Conservation (phyloP, 2,888 invertebrate species). For the Tetranychus piercei region DNA sequence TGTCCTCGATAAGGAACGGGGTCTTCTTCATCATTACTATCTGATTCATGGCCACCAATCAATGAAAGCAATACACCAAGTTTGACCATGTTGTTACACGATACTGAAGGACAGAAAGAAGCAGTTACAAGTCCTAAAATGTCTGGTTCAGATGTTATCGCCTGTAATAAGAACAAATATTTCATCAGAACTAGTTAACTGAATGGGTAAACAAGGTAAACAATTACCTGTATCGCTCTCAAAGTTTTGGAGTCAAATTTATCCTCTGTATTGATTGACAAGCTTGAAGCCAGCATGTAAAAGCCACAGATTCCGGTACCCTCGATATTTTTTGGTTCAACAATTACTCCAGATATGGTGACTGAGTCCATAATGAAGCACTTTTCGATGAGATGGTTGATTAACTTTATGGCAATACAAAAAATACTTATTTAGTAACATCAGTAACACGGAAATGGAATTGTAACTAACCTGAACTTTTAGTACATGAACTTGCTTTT, state of each 20-base stretch:
- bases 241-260: background rate
- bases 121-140: background rate
- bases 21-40: background rate
- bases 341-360: background rate
- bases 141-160: background rate
- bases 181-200: background rate
- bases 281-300: background rate
- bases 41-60: constrained; percentile 7
- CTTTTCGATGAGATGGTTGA: constrained; percentile 3
- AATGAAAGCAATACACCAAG: constrained; percentile 4
- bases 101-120: background rate
- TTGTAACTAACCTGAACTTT: background rate
- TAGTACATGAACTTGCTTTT: background rate
- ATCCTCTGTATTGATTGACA: background rate
- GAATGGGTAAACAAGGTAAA: background rate
- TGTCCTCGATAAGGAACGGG: background rate
- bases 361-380: background rate
- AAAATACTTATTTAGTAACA: background rate
- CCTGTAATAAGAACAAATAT: background rate
- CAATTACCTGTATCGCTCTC: background rate
- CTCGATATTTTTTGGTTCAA: background rate
- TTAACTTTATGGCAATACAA: background rate
- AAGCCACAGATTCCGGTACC: background rate
- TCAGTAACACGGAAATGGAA: background rate
- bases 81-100: background rate